A percentile compares a stretch with the other conserved stretches of the same genome.
These are phyloP conservation scores for Pristionchus exspectatus DNA, from an alignment of 2,888 invertebrate genomes.

Conservation along the genomic window DNA sequence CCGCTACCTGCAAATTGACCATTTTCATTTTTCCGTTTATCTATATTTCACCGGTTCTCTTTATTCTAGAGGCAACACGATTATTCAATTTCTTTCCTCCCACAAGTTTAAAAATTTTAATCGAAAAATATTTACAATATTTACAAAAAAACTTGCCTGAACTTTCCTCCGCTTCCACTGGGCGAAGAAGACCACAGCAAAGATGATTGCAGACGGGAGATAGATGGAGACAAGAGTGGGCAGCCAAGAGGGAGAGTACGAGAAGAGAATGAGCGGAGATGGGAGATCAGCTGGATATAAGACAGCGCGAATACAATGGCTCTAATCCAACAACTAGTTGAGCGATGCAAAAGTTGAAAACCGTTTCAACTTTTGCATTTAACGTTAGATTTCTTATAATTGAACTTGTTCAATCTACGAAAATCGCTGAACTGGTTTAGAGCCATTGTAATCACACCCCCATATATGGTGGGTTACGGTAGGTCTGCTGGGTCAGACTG, in stretches of 20 bases:
- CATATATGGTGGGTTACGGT: neutral
- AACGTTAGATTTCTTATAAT: too few species aligned
- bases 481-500: neutral
- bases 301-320: too few species aligned
- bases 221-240: constrained; percentile 69
- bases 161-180: constrained; percentile 55
- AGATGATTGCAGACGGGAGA: constrained; percentile 73
- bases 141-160: constrained; percentile 25
- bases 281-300: constrained; percentile 68
- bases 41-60: neutral
- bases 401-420: too few species aligned
- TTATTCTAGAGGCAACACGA: neutral
- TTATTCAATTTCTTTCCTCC: neutral
- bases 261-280: constrained; percentile 62
- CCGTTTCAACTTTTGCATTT: too few species aligned
- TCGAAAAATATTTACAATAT: too few species aligned
- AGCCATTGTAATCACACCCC: too few species aligned
- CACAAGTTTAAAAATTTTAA: too few species aligned
- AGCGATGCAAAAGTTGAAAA: too few species aligned
- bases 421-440: too few species aligned
- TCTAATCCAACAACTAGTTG: too few species aligned
- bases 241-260: constrained; percentile 69
- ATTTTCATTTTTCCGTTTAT: neutral
- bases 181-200: constrained; percentile 68
- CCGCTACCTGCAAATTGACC: constrained; percentile 12